Evolutionary conservation across 2,888 invertebrate genomes (phyloP).

Genomic region (Watsonalla cultraria): DNA sequence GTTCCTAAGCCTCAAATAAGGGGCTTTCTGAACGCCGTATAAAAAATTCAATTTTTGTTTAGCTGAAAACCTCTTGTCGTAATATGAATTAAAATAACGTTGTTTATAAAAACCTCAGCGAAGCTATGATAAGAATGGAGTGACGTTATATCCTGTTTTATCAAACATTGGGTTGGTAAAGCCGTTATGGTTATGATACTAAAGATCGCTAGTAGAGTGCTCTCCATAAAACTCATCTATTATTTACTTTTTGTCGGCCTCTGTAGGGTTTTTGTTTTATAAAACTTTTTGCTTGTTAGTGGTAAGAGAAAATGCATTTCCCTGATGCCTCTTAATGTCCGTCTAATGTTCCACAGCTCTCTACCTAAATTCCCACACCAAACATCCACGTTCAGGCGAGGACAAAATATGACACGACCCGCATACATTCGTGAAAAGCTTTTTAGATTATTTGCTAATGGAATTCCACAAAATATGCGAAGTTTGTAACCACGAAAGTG

Average conservation of each 20-base stretch:
- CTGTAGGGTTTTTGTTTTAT: conserved; percentile 18
- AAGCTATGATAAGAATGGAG: no score
- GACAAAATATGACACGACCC: conserved; percentile 8
- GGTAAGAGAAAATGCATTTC: conserved; percentile 23
- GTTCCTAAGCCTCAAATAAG: background rate
- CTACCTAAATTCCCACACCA: conserved; percentile 20
- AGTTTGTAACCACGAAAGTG: background rate
- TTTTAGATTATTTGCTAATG: background rate
- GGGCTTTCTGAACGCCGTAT: background rate
- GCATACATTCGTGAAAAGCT: background rate
- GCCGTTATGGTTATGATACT: conserved; percentile 5
- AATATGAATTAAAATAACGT: background rate
- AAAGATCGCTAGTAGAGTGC: conserved; percentile 9
- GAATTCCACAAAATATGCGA: background rate
- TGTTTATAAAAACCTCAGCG: no score
- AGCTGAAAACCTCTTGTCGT: no score
- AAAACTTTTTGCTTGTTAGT: conserved; percentile 29
- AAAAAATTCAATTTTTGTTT: background rate
- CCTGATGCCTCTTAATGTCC: conserved; percentile 25
- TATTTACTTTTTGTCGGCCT: conserved; percentile 11
- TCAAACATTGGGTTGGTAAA: conserved; percentile 7
- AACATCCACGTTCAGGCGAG: conserved; percentile 7
- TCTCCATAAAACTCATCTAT: conserved; percentile 8
- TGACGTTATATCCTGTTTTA: no score
- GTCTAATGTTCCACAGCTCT: conserved; percentile 33